These are phyloP conservation scores for Coleophora deauratella DNA, from an alignment of 2,888 invertebrate species.

Conservation along the genomic window DNA sequence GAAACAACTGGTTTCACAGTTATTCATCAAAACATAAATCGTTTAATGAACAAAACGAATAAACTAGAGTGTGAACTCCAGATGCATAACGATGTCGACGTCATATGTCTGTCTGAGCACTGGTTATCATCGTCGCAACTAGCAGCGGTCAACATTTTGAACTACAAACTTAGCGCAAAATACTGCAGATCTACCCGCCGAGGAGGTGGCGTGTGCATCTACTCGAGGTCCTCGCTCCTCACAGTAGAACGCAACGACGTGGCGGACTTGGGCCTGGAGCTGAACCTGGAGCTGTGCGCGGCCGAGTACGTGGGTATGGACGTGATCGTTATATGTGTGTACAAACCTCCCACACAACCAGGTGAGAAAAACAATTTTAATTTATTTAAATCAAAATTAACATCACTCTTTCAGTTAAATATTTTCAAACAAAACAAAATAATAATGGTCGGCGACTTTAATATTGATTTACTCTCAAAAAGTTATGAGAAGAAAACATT, in stretches of 20 bases:
- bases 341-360: neutral
- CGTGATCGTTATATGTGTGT: conserved; percentile 3
- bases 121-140: neutral
- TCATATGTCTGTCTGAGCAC: neutral
- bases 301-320: neutral
- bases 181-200: conserved; percentile 1
- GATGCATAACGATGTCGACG: neutral
- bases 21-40: neutral
- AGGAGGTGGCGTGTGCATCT: conserved; percentile 7
- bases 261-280: neutral
- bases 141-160: neutral
- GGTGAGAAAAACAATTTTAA: neutral
- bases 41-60: neutral
- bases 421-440: neutral
- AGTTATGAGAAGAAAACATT: neutral
- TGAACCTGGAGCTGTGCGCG: neutral
- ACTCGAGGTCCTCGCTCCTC: conserved; percentile 2
- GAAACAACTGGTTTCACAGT: neutral
- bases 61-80: neutral
- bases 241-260: conserved; percentile 1
- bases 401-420: neutral
- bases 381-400: neutral
- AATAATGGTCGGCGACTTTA: neutral
- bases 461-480: neutral
- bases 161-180: neutral